Base-by-base conservation (phyloP, 2,797 vertebrate genomes). In the Adelosebastes latens region DNA sequence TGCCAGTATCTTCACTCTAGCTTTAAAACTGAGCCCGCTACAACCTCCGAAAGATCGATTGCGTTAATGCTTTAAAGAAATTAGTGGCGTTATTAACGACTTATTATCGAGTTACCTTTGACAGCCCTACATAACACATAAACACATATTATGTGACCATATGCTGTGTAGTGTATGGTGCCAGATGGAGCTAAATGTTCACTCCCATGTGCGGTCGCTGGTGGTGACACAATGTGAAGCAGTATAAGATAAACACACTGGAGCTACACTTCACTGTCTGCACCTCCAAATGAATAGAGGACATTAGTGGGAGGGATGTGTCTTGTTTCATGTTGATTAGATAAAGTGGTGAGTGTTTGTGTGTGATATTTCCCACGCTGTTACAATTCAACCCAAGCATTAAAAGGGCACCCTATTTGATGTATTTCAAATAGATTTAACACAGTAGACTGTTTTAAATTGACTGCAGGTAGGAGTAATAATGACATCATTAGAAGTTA, bases 391-490 rank as follows among this genome's bases (percentile, higher is more conserved):
- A 78, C 60, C 59, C 10, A 11, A 16, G 29, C 6, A 60, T 62
- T 70, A 20, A 72, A 80, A 75, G 56, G 22, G 52, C 13, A 59
- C 8, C 4, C 29, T 9, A 32, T 71, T 56, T 25, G 22, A 64
- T 79, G 14, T 49, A 77, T 79, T 22, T 66, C 29, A 84, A 78
- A 86, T 61, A 18, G 27, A 79, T 78, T 75, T 1, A 39, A 79
- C n/a, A 72, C 16, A 29, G 53, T 32, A 39, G 22, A 61, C 31
- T 59, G 36, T 69, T 87, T 73, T 72, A 39, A 73, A 71, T 71
- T 24, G 34, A 53, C 34, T 55, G 62, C 29, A 71, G 34, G 39
- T 62, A 58, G 11, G 55, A 68, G 46, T 64, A 66, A 36, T 62
- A 42, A 62, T 39, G 18, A 63, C 34, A 46, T 79, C 5, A 32